Evolutionary conservation across 1,140 invertebrate genomes (phyloP).

Genomic region (Conus betulinus): DNA sequence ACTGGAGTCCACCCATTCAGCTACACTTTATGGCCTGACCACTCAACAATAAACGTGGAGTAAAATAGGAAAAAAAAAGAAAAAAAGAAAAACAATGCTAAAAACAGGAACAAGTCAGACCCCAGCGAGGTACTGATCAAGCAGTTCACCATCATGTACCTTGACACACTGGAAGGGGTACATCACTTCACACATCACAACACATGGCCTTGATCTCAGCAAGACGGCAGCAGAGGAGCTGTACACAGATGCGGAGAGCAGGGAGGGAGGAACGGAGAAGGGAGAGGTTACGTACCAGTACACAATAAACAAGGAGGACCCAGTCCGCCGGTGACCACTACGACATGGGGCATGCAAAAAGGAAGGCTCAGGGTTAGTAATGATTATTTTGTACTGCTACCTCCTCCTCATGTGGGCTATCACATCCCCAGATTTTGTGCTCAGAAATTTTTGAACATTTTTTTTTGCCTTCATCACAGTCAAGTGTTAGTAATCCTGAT

Average conservation of each 20-base stretch:
- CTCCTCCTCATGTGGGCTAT: too few relatives aligned
- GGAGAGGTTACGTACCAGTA: neutral
- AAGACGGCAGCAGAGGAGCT: neutral
- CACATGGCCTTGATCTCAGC: neutral
- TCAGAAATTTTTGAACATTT: too few relatives aligned
- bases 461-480: too few relatives aligned
- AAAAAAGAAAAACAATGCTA: neutral
- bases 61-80: neutral
- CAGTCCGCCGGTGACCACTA: neutral
- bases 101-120: neutral
- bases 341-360: slow-evolving; percentile 13
- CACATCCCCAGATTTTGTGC: too few relatives aligned
- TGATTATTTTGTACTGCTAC: too few relatives aligned
- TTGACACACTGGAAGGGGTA: neutral
- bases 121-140: neutral
- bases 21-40: neutral
- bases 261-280: neutral
- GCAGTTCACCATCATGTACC: slow-evolving; percentile 20
- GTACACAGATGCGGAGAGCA: neutral
- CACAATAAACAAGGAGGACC: slow-evolving; percentile 24
- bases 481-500: too few relatives aligned
- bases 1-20: neutral
- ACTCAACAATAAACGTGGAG: neutral
- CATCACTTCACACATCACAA: neutral
- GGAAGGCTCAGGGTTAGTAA: neutral